A percentile compares a stretch with the other conserved stretches of the same genome.
phyloP scores from a whole-genome alignment of 2,797 vertebrate genomes.

The Amniataba percoides region DNA sequence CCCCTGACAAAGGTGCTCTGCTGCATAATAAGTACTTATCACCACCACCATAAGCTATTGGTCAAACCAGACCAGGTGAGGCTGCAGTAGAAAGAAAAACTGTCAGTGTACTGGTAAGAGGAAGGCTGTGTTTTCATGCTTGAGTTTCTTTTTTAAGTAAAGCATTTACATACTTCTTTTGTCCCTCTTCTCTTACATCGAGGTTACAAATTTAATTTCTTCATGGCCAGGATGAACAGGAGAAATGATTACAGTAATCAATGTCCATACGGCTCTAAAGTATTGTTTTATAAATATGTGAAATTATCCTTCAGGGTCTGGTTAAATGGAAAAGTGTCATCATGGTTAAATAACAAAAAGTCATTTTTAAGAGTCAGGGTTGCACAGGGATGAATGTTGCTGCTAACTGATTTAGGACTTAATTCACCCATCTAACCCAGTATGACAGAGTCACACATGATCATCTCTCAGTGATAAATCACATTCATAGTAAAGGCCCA shows the following conservation, averaged over 20 bases:
- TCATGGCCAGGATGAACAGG: background rate
- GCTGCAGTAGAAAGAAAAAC: no score
- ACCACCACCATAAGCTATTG: no score
- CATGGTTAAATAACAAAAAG: background rate
- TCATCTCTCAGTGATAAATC: constrained; percentile 1
- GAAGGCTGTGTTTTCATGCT: no score
- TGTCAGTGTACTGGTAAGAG: no score
- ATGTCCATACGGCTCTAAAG: background rate
- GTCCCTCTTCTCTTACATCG: background rate
- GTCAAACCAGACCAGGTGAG: no score
- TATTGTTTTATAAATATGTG: background rate
- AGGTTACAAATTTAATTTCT: background rate
- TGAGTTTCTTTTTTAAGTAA: no score
- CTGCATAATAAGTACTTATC: no score
- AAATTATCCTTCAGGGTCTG: background rate
- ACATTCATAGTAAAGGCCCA: background rate
- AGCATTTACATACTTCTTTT: background rate
- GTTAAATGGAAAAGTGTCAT: no score
- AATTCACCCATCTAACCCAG: constrained; percentile 27
- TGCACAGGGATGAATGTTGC: background rate
- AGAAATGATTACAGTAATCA: background rate
- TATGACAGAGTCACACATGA: constrained; percentile 24
- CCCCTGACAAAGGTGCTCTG: no score
- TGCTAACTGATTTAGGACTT: background rate
- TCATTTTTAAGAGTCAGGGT: background rate